Base-by-base conservation (phyloP, 2,888 invertebrate genomes). In the Leptopterna dolabrata region DNA sequence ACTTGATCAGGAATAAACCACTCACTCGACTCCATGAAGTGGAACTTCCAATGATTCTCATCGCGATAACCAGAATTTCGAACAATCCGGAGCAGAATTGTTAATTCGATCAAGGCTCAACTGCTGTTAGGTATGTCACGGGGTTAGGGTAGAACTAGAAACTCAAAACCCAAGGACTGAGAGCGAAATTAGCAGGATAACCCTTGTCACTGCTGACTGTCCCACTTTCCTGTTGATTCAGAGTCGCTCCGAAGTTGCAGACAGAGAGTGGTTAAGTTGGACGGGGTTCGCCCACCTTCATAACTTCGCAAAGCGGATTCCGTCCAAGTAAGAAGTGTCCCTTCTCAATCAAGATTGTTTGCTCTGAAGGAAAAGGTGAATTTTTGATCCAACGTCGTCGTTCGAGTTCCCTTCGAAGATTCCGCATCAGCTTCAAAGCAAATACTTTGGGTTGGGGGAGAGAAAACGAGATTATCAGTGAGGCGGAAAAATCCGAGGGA, bases 291-390 rank as follows among this genome's bases (percentile, higher is more conserved):
- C 43, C 43, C 19, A 78, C 78, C 78, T 78, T 78, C 78, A 78
- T 78, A 78, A 78, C 78, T 78, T 78, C 19, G 78, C 19, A 45
- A 78, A 78, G 73, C 19, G 78, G 78, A 78, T 78, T 78, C 78
- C 45, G 45, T 43, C 45, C 45, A 19, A 43, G 41, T 3, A 27
- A 13, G 24, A 41, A 16, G 78, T 16, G 45, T 45, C 78, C 78
- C 41, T 19, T 45, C 43, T 24, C 78, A 78, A 78, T 78, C 78
- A 78, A 45, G 27, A 43, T 45, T 78, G 78, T 78, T 78, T 78
- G 45, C 78, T 45, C 45, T 19, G 27, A 1, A 36, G 30, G 78
- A 19, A 45, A 24, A 45, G 19, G 78, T 45, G 27, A 78, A 27
- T 45, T 78, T 78, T 78, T 24, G 78, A 43, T 45, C 27, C 63